A percentile compares a stretch with the other conserved stretches of the same genome.
Evolutionary conservation across 1,140 invertebrate species (phyloP).

Genomic region (Nephila pilipes): DNA sequence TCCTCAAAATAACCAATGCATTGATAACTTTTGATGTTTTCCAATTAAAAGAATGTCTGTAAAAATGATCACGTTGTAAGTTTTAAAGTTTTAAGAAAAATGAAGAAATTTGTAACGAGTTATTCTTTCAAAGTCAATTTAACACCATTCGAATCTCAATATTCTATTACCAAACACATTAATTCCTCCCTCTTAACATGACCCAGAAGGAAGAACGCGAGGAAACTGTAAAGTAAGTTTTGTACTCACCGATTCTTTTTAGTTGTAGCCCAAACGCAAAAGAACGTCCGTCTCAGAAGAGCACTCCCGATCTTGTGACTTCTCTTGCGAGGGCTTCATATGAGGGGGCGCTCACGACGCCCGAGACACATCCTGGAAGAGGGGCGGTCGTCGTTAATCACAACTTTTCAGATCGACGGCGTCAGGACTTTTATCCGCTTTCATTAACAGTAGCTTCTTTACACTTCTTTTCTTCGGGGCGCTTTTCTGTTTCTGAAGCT

Average conservation of each 20-base stretch:
- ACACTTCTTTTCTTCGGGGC: too few relatives aligned
- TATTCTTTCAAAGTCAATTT: too few relatives aligned
- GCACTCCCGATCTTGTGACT: neutral
- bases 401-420: slow-evolving; percentile 22
- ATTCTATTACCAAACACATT: too few relatives aligned
- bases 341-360: slow-evolving; percentile 15
- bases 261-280: neutral
- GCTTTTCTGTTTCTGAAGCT: too few relatives aligned
- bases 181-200: neutral
- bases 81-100: too few relatives aligned
- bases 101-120: too few relatives aligned
- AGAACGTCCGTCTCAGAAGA: neutral
- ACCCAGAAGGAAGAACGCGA: neutral
- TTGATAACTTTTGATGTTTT: too few relatives aligned
- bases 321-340: neutral
- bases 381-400: slow-evolving; percentile 2
- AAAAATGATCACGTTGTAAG: too few relatives aligned
- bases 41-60: too few relatives aligned
- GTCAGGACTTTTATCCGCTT: neutral
- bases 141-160: too few relatives aligned
- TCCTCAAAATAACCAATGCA: too few relatives aligned
- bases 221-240: neutral
- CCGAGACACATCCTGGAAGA: neutral
- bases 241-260: neutral
- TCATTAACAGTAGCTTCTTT: too few relatives aligned